phyloP scores from a whole-genome alignment of 1,140 invertebrate genomes.

The Drosophila prosaltans region DNA sequence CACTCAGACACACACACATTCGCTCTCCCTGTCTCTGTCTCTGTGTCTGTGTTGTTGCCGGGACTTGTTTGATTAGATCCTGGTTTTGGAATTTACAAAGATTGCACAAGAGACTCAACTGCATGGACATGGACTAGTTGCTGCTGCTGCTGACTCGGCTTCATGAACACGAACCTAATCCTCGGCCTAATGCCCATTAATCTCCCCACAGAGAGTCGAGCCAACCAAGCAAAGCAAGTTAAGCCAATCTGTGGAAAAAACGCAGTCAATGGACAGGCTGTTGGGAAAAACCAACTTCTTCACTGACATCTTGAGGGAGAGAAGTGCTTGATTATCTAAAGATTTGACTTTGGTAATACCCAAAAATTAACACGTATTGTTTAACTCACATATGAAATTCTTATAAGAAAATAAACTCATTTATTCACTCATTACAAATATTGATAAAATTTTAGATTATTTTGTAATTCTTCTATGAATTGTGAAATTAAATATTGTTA shows the following conservation, averaged over 20 bases:
- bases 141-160: slow-evolving; percentile 1
- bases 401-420: background rate
- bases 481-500: no score
- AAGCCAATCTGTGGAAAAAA: slow-evolving; percentile 75
- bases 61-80: slow-evolving; percentile 79
- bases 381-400: background rate
- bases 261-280: slow-evolving; percentile 70
- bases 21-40: no score
- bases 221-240: slow-evolving; percentile 48
- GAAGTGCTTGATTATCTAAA: slow-evolving; percentile 13
- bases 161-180: slow-evolving; percentile 39
- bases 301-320: slow-evolving; percentile 49
- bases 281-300: slow-evolving; percentile 55
- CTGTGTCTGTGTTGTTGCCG: background rate
- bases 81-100: slow-evolving; percentile 75
- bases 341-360: slow-evolving; percentile 57
- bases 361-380: slow-evolving; percentile 25
- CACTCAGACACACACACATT: background rate
- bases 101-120: slow-evolving; percentile 72
- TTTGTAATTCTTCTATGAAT: no score
- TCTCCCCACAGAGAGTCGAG: slow-evolving; percentile 42
- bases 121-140: slow-evolving; percentile 9
- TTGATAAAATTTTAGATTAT: no score
- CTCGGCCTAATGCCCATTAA: slow-evolving; percentile 69
- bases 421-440: no score